Conservation (phyloP, 2,113 vertebrate genomes). For the Gavialis gangeticus region DNA sequence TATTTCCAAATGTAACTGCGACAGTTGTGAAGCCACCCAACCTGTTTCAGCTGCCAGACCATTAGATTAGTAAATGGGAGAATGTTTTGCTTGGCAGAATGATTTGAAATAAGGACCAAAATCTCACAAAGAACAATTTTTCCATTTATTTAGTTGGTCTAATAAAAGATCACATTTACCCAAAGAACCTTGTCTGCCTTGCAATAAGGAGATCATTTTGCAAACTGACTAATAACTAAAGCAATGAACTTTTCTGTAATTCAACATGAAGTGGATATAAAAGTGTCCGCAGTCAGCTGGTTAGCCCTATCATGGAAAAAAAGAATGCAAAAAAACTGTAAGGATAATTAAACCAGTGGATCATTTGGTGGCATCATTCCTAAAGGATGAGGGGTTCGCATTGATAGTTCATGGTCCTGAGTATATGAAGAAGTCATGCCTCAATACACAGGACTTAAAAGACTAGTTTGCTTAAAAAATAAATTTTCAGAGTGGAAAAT, state of each 20-base stretch:
- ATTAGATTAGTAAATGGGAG: background rate
- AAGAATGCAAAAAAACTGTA: background rate
- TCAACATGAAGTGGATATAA: background rate
- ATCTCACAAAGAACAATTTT: too few relatives aligned
- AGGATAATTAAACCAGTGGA: background rate
- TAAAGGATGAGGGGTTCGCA: background rate
- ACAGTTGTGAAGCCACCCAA: background rate
- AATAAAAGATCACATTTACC: too few relatives aligned
- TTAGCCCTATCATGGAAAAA: background rate
- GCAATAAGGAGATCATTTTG: constrained; percentile 10
- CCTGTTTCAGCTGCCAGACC: background rate
- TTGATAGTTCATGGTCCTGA: background rate
- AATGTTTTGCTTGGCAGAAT: constrained; percentile 37
- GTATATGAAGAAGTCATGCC: background rate
- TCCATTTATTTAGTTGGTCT: too few relatives aligned
- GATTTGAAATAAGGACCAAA: background rate
- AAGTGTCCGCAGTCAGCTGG: background rate
- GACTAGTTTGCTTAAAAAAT: background rate
- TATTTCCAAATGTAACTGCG: background rate
- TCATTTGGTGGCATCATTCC: background rate
- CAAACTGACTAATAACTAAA: constrained; percentile 3
- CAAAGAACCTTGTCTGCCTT: background rate
- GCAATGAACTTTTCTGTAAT: background rate
- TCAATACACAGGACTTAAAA: background rate
- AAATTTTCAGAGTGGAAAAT: background rate